Evolutionary conservation across 2,888 invertebrate genomes (phyloP), one percentile per base, ranked within the genome.

Genomic region (Athetis lepigone): DNA sequence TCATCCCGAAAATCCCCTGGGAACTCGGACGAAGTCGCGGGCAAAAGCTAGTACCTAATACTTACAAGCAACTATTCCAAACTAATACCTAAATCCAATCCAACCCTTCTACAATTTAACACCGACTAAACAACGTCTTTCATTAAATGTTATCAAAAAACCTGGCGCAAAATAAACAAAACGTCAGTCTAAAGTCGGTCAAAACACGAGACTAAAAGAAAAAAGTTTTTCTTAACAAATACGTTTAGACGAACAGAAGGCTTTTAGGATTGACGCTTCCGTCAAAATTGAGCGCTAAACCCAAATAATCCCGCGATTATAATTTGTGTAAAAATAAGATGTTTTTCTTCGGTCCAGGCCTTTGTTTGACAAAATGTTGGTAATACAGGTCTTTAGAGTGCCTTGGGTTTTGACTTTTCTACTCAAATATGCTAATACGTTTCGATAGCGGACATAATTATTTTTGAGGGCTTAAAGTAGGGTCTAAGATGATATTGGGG

Each of bases 201-300:
- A 66, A 45, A 45, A 52, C n/a, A 58, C 57, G 61, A 67, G 63
- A 58, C 43, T 21, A 29, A 40, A 77, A 62, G 39, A 58, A 69
- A 43, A 69, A 70, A 61, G 46, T 59, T 64, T 66, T 64, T 46
- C 49, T 54, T 43, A 59, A 72, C 52, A 73, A 78, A 67, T 59
- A 54, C 46, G 27, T 45, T 50, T 45, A 56, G 47, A 61, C 18
- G 42, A 56, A 61, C 47, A 46, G 27, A 63, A 70, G 62, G 61
- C 66, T 74, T 73, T 81, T 56, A 58, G 46, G 57, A 70, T 70
- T 66, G 76, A 64, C 52, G 74, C 61, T 47, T 46, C 63, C 70
- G 79, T 80, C 81, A 78, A 73, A 79, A 79, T 79, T 80, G 75
- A 64, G 61, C 40, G 75, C 67, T 80, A 75, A 79, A 75, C 75